Evolutionary conservation across 2,797 vertebrate genomes (phyloP), one percentile per base, ranked within the genome.

Genomic region (Odontamblyopus lacepedii): DNA sequence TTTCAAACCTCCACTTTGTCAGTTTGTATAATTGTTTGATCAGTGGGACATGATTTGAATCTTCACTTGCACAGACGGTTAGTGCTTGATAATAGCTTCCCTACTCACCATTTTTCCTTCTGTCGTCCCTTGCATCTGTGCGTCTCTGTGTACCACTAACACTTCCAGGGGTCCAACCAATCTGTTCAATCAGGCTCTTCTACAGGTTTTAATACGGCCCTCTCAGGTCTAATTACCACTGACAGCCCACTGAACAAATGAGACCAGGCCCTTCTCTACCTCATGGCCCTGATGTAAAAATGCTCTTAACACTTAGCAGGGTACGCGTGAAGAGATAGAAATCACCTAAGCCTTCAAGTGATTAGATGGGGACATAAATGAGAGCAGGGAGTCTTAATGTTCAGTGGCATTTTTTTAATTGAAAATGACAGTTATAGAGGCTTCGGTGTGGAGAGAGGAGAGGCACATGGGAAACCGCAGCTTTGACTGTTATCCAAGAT

Each of bases 171-270:
- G 62, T 81, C 70, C 70, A 73, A 75, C 69, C 85, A 80, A 84
- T 85, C 85, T 86, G 79, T 79, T 89, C 86, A 87, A 81, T 84
- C 80, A 83, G 74, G 80, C 71, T 73, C 60, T 78, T 80, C 71
- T 66, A 65, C 80, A 70, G 84, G 76, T 87, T 75, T 85, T 86
- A 83, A 71, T 73, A 77, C 1, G 38, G 35, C 81, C 86, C 89
- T 90, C 88, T 72, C 75, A 85, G 84, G 89, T 85, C 80, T 86
- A 88, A 91, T 91, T 88, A 89, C 77, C 81, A 67, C 77, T 84
- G 84, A 91, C 78, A 84, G 80, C 86, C 78, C 23, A 70, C 79
- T 72, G 76, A 84, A 83, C 78, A 88, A 86, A 88, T 80, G 87
- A 81, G 73, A 62, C 67, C 38, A 51, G 67, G 61, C 61, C 56